Evolutionary conservation across 2,113 vertebrate genomes (phyloP), one percentile per base, ranked within the genome.

Genomic region (Pao palembangensis): DNA sequence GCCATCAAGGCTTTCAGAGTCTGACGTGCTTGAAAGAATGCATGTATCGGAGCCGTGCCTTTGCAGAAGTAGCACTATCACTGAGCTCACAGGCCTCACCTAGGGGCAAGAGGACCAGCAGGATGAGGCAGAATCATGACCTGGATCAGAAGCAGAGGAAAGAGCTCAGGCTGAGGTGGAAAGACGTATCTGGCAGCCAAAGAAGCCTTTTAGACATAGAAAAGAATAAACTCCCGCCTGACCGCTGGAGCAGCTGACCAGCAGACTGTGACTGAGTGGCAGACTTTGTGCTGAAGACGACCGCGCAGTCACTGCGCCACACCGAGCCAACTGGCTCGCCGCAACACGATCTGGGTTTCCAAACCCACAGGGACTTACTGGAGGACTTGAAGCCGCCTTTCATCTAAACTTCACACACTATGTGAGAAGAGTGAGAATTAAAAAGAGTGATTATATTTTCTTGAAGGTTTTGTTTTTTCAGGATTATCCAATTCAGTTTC

Each of bases 221-320:
- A 73, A 48, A 48, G 79, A 64, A 70, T 75, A 76, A 82, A 86
- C 75, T 64, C 55, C 62, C 53, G 67, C 67, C 68, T 76, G 76
- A 82, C 74, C 76, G 51, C 54, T 65, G 79, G 71, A 84, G 80
- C 73, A 8, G 67, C 74, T 47, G 71, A 73, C 61, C 80, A 75
- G 63, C 72, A 61, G 81, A 83, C 79, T 76, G 80, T 88, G 78
- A 87, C 83, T 80, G 84, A 89, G 66, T 84, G 84, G 77, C 84
- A 73, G 74, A 56, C 53, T 65, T 58, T 43, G 62, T 72, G 77
- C 65, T 20, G 57, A 64, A 71, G 79, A 80, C 75, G 79, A 75
- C 68, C 73, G 58, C 63, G 74, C 69, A 69, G 85, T 84, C 84
- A 76, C 79, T 76, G 73, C 75, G 60, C 80, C 81, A 82, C 63